Percentiles rank a stretch among this genome's conserved stretches.
phyloP scores from a whole-genome alignment of 2,113 vertebrate species.

The Columba livia region DNA sequence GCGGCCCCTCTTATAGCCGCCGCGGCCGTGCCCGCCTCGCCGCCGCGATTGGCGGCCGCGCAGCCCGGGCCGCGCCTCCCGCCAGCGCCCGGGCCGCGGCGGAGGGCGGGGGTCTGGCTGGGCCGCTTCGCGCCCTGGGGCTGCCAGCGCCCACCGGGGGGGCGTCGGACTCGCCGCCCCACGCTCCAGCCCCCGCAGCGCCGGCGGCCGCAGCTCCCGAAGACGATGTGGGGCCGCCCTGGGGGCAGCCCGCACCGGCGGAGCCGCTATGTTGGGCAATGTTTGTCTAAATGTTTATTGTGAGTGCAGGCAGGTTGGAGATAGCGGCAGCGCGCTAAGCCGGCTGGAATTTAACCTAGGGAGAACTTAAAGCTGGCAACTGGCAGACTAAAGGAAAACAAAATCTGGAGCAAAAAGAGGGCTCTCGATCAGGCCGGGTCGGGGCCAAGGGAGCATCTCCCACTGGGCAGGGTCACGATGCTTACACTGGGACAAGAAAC shows the following conservation, averaged over 20 bases:
- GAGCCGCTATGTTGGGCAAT: fast-evolving
- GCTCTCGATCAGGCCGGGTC: fast-evolving
- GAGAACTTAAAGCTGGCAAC: background rate
- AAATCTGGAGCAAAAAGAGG: background rate
- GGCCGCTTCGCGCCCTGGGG: too few relatives aligned
- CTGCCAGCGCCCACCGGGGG: fast-evolving
- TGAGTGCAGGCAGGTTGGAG: background rate
- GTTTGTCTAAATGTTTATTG: background rate
- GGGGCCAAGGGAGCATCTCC: background rate
- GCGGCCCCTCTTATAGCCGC: background rate
- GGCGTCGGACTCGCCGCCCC: fast-evolving
- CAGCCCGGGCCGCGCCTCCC: background rate
- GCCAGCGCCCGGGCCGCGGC: background rate
- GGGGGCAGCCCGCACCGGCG: fast-evolving
- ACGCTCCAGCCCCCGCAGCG: fast-evolving
- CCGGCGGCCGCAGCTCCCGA: fast-evolving
- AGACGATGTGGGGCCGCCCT: fast-evolving
- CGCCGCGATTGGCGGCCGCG: background rate
- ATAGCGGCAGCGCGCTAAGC: background rate
- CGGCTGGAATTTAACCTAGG: background rate
- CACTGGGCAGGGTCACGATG: fast-evolving
- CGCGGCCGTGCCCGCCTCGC: background rate
- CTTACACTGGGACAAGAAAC: background rate
- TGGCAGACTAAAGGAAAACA: background rate
- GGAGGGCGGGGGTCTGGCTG: background rate